phyloP scores from a whole-genome alignment of 2,888 invertebrate species.

The Lasius platythorax region DNA sequence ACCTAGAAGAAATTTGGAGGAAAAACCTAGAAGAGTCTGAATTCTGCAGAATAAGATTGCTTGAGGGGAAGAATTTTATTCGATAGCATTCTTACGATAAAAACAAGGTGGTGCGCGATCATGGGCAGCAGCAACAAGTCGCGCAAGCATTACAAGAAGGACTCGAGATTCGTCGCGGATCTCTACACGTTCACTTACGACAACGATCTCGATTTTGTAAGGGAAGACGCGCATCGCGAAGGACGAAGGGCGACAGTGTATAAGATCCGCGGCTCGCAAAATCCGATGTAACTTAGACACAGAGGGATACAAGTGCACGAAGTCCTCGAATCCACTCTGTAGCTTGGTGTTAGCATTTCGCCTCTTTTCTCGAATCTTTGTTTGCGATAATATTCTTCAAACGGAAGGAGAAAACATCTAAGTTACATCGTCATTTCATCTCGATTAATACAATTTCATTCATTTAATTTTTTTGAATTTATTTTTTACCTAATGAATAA shows the following conservation, averaged over 20 bases:
- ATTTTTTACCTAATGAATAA: background rate
- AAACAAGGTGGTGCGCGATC: slow-evolving; percentile 15
- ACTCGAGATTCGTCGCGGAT: slow-evolving; percentile 93
- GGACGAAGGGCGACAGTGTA: slow-evolving; percentile 58
- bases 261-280: background rate
- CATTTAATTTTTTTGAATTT: background rate
- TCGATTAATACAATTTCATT: background rate
- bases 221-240: slow-evolving; percentile 66
- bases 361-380: background rate
- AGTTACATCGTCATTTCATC: slow-evolving; percentile 1
- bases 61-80: background rate
- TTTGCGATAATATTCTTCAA: background rate
- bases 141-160: slow-evolving; percentile 92
- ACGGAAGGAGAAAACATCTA: background rate
- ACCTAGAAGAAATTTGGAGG: background rate
- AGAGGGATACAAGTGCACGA: background rate
- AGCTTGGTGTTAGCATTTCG: background rate
- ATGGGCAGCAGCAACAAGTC: slow-evolving; percentile 78
- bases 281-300: background rate
- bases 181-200: slow-evolving; percentile 95
- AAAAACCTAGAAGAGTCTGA: background rate
- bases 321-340: background rate
- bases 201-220: slow-evolving; percentile 86
- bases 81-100: background rate
- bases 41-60: background rate